These are phyloP conservation scores for Sebastes hubbsi DNA, from an alignment of 2,797 vertebrate species.

Conservation along the genomic window DNA sequence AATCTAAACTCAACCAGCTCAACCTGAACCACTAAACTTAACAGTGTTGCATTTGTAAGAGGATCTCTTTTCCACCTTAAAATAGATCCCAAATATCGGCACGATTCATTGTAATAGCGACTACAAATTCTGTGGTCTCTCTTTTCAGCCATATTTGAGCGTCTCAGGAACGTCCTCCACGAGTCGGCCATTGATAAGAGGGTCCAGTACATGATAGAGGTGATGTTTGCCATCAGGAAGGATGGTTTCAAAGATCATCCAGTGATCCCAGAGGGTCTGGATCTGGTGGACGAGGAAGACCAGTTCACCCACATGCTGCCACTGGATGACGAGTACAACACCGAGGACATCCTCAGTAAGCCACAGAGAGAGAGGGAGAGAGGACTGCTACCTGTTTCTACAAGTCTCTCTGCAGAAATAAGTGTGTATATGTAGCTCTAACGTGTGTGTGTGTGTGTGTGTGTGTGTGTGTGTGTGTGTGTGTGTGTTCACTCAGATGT, in stretches of 20 bases:
- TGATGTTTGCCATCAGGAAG: slow-evolving; percentile 98
- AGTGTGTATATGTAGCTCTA: background rate
- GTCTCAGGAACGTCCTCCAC: slow-evolving; percentile 95
- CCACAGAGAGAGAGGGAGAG: background rate
- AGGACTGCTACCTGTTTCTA: accelerated
- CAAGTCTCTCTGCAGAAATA: background rate
- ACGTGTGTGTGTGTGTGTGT: background rate
- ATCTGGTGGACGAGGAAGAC: slow-evolving; percentile 96
- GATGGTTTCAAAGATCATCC: slow-evolving; percentile 99
- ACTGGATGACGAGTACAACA: slow-evolving; percentile 95
- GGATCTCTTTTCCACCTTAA: background rate
- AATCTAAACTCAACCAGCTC: background rate
- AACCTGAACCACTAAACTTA: background rate
- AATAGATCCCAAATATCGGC: background rate
- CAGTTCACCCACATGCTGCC: slow-evolving; percentile 99
- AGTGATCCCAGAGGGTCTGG: slow-evolving; percentile 90
- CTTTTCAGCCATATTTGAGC: slow-evolving; percentile 93
- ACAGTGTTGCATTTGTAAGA: background rate
- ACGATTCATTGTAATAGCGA: background rate
- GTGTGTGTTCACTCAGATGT: slow-evolving; percentile 84
- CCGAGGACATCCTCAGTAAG: slow-evolving; percentile 95
- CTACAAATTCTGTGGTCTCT: background rate
- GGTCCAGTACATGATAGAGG: slow-evolving; percentile 99
- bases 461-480: too few relatives aligned
- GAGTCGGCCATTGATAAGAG: slow-evolving; percentile 97